These are phyloP conservation scores for Apocrypta bakeri DNA, from an alignment of 1,140 invertebrate genomes.

Conservation along the genomic window DNA sequence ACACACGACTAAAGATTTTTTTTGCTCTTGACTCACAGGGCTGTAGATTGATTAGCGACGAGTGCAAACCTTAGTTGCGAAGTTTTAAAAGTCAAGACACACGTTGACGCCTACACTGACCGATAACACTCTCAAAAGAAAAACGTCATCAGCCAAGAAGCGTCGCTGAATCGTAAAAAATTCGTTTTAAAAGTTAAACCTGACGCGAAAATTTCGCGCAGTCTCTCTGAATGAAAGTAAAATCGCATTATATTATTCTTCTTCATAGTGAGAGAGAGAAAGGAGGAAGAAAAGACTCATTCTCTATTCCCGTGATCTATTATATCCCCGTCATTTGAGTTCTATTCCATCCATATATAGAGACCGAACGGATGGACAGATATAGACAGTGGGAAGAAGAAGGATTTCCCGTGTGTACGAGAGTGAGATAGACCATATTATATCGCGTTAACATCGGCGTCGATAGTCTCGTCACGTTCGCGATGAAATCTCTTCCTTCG, in stretches of 20 bases:
- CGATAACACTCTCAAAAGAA: no score
- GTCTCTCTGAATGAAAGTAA: not conserved
- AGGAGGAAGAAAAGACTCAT: constrained; percentile 35
- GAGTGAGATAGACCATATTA: not conserved
- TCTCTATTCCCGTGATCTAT: not conserved
- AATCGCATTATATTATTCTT: not conserved
- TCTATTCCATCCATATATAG: not conserved
- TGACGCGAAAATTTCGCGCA: not conserved
- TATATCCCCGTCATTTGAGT: not conserved
- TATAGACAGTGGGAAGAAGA: not conserved
- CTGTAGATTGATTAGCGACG: not conserved
- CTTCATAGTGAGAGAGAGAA: not conserved
- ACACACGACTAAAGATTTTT: not conserved
- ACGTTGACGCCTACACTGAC: no score
- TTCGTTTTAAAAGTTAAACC: not conserved
- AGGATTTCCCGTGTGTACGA: not conserved
- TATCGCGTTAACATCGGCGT: constrained; percentile 35
- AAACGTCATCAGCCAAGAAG: not conserved
- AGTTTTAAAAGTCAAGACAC: no score
- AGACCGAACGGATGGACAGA: not conserved
- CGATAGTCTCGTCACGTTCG: constrained; percentile 24
- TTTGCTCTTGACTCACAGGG: not conserved
- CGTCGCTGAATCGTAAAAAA: not conserved
- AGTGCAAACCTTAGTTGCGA: not conserved
- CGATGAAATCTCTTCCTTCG: constrained; percentile 12